A percentile compares a stretch with the other conserved stretches of the same genome.
Evolutionary conservation across 2,797 vertebrate genomes (phyloP).

Genomic region (Lepus oiostolus): DNA sequence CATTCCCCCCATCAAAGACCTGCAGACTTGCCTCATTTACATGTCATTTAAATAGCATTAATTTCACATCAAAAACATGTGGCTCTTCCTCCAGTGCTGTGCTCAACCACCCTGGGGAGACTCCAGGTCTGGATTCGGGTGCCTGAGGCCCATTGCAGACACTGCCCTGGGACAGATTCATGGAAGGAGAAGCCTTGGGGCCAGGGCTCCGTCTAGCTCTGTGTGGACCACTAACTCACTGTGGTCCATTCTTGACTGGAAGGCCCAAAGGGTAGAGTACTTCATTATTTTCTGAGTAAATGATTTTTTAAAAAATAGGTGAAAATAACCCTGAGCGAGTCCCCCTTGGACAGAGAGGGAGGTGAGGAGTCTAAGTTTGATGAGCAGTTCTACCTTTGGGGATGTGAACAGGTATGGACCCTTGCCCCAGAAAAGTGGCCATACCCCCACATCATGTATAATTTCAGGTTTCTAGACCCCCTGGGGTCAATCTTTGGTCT

Average conservation of each 20-base stretch:
- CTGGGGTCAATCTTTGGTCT: background rate
- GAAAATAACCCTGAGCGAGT: background rate
- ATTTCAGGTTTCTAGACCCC: background rate
- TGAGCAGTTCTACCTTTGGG: background rate
- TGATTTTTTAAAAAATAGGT: background rate
- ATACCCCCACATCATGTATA: no score
- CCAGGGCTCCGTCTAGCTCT: background rate
- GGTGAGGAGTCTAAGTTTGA: background rate
- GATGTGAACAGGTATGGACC: background rate
- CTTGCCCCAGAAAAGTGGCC: background rate
- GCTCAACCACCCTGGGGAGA: background rate
- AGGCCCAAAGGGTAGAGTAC: background rate
- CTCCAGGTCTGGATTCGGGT: background rate
- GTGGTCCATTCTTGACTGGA: background rate
- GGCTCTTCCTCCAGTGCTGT: background rate
- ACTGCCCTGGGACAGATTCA: background rate
- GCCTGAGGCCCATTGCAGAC: background rate
- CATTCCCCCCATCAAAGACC: background rate
- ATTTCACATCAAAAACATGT: slow-evolving; percentile 25
- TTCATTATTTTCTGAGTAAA: background rate
- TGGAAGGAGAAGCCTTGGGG: background rate
- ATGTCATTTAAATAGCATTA: slow-evolving; percentile 43
- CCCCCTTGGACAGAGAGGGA: background rate
- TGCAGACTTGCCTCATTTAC: slow-evolving; percentile 24
- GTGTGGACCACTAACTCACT: background rate